Base-by-base conservation (phyloP, 2,888 invertebrate genomes). In the Caenorhabditis sp. region DNA sequence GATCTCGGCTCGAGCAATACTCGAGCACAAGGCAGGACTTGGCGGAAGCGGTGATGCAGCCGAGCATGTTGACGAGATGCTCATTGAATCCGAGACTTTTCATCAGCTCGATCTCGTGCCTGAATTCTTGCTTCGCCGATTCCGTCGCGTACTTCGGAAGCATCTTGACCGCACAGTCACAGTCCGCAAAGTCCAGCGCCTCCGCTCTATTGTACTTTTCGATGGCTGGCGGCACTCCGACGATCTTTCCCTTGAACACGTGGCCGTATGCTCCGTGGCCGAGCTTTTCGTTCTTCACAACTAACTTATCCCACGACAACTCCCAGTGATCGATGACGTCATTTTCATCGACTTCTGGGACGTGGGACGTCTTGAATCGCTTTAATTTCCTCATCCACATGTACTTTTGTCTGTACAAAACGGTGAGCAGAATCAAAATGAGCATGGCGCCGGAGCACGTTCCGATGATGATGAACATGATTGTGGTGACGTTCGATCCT, bases 31-130 rank as follows among this genome's bases (percentile, higher is more conserved):
- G 62, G 27, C 82, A 81, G 20, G 79, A 79, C 13, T 83, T 80
- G 15, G 72, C 63, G 0, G 68, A 75, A 7, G 79, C 65, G 5
- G 86, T 87, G 45, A 87, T 85, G 74, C 87, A 87, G 13, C 87
- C 87, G 7, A 87, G 68, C 86, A 87, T 86, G 56, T 85, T 86
- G 22, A 87, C 86, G 24, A 87, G 76, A 63, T 87, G 84, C 45
- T 82, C 86, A 62, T 86, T 81, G 74, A 81, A 82, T 17, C 85
- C 86, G 24, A 86, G 77, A 20, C 78, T 78, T 50, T 87, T 87
- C 87, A 87, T 87, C 82, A 86, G 35, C 22, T 86, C 83, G 26
- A 87, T 87, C 56, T 87, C 87, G 41, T 82, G 77, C 48, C 82
- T 37, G 59, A 87, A 87, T 56, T 86, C 83, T 15, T 75, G 70